Evolutionary conservation across 2,797 vertebrate genomes (phyloP).

Genomic region (Spondyliosoma cantharus): DNA sequence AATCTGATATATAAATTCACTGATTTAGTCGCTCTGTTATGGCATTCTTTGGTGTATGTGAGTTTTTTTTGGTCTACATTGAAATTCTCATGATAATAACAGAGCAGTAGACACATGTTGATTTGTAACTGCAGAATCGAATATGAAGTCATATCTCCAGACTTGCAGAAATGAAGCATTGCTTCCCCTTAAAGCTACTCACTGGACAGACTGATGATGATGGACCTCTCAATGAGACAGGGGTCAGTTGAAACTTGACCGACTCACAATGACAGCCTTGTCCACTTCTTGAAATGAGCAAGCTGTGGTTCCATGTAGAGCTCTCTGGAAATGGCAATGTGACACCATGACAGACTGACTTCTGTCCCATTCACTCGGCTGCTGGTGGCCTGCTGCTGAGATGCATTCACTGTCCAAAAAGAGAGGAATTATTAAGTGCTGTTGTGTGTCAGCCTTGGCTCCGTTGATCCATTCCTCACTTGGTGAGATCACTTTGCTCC

Average conservation of each 20-base stretch:
- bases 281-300: slow-evolving; percentile 59
- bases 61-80: not conserved
- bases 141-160: not conserved
- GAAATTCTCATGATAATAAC: not conserved
- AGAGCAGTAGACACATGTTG: not conserved
- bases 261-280: slow-evolving; percentile 73
- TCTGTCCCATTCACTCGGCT: slow-evolving; percentile 52
- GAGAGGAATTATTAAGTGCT: slow-evolving; percentile 55
- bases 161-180: slow-evolving; percentile 12
- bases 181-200: slow-evolving; percentile 22
- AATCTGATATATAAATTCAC: not conserved
- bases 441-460: slow-evolving; percentile 61
- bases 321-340: slow-evolving; percentile 66
- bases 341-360: slow-evolving; percentile 56
- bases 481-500: slow-evolving; percentile 66
- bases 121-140: not conserved
- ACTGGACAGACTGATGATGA: slow-evolving; percentile 40
- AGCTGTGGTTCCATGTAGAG: slow-evolving; percentile 62
- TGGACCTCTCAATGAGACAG: slow-evolving; percentile 45
- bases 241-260: slow-evolving; percentile 49
- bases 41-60: not conserved
- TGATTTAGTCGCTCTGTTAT: not conserved
- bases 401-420: slow-evolving; percentile 60
- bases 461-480: slow-evolving; percentile 49
- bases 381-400: slow-evolving; percentile 45